phyloP scores from a whole-genome alignment of 2,888 invertebrate genomes.

The Yponomeuta malinellus region DNA sequence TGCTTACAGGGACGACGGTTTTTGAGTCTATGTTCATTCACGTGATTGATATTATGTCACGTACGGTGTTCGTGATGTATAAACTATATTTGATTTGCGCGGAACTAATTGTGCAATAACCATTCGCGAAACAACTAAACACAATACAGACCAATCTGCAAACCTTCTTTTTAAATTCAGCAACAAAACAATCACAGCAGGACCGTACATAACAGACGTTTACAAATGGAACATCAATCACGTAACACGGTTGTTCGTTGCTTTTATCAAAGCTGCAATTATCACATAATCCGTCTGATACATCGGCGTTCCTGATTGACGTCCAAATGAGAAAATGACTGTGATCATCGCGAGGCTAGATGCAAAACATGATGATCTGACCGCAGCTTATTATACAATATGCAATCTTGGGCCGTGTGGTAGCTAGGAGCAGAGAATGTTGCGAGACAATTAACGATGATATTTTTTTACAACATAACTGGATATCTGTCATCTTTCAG shows the following conservation, averaged over 20 bases:
- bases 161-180: neutral
- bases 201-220: neutral
- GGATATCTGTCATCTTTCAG: no score
- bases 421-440: conserved; percentile 27
- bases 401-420: conserved; percentile 46
- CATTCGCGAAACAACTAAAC: neutral
- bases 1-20: no score
- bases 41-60: no score
- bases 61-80: no score
- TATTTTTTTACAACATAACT: no score
- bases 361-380: conserved; percentile 46
- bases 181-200: conserved; percentile 3
- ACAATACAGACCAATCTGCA: conserved; percentile 14
- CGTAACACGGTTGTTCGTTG: neutral
- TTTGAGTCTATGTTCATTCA: no score
- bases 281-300: conserved; percentile 27
- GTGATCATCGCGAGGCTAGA: conserved; percentile 39
- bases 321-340: conserved; percentile 36
- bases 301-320: conserved; percentile 35
- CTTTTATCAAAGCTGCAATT: conserved; percentile 13
- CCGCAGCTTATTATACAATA: conserved; percentile 48
- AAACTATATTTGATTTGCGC: no score
- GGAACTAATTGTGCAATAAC: neutral
- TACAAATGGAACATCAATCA: neutral
- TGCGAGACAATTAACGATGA: neutral